phyloP scores from a whole-genome alignment of 2,113 vertebrate species.

The Grallaria varia region DNA sequence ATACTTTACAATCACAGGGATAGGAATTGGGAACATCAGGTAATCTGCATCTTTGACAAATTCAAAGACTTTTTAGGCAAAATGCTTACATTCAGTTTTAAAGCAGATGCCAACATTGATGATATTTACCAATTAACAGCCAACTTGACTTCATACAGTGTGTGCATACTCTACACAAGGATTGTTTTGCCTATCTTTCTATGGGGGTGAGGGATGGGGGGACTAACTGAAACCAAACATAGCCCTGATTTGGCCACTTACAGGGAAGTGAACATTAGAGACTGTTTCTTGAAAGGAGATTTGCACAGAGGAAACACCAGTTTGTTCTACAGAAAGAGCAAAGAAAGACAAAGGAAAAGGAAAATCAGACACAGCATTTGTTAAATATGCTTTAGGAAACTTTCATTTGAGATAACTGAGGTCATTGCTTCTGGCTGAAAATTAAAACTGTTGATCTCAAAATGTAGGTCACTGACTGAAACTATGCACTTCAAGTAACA shows the following conservation, averaged over 20 bases:
- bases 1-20: not conserved
- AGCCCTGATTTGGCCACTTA: constrained; percentile 77
- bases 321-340: constrained; percentile 78
- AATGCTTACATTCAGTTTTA: not conserved
- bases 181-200: not conserved
- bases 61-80: not conserved
- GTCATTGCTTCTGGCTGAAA: constrained; percentile 52
- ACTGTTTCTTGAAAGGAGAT: constrained; percentile 83
- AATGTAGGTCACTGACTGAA: constrained; percentile 54
- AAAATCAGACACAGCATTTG: constrained; percentile 57
- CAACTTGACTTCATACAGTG: constrained; percentile 3
- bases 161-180: not conserved
- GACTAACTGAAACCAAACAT: not conserved
- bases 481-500: constrained; percentile 70
- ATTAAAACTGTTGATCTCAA: constrained; percentile 49
- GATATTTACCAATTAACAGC: not conserved
- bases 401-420: constrained; percentile 46
- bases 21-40: not conserved
- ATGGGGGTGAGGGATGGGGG: not conserved
- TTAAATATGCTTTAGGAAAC: constrained; percentile 39
- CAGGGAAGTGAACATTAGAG: constrained; percentile 74
- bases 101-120: not conserved
- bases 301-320: constrained; percentile 85
- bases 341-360: constrained; percentile 62
- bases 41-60: not conserved